Conservation (phyloP, 2,797 vertebrate species). For the Furcifer pardalis region DNA sequence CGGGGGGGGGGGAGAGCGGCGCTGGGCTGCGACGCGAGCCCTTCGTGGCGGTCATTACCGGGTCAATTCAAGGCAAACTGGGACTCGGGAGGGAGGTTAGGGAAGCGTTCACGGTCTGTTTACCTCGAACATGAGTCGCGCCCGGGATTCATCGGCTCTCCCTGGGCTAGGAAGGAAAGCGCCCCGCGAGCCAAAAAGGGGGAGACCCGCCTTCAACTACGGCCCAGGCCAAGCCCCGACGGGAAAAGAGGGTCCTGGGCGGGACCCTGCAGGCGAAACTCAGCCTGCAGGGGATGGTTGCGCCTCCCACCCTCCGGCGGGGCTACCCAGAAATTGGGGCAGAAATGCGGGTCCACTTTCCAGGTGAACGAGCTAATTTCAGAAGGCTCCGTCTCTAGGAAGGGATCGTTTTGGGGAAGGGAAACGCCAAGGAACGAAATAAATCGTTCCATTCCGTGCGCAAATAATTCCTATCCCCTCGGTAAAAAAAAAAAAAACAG, state of each 20-base stretch:
- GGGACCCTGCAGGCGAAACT: no score
- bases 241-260: no score
- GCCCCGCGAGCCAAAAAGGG: neutral
- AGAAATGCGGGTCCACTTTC: neutral
- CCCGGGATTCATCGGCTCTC: slow-evolving; percentile 40
- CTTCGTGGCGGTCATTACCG: slow-evolving; percentile 55
- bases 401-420: no score
- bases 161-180: slow-evolving; percentile 42
- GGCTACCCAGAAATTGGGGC: no score
- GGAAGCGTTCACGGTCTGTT: slow-evolving; percentile 55
- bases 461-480: neutral
- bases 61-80: slow-evolving; percentile 61
- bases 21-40: slow-evolving; percentile 61
- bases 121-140: slow-evolving; percentile 37
- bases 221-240: neutral
- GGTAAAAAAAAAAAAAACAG: no score
- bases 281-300: neutral
- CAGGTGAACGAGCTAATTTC: neutral
- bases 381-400: neutral
- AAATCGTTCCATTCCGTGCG: no score
- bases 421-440: neutral
- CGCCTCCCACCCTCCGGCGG: no score
- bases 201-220: neutral
- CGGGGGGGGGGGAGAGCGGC: slow-evolving; percentile 51
- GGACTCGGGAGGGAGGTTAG: slow-evolving; percentile 58